These are phyloP conservation scores for Menidia beryllina DNA, from an alignment of 2,113 vertebrate genomes.

Conservation along the genomic window DNA sequence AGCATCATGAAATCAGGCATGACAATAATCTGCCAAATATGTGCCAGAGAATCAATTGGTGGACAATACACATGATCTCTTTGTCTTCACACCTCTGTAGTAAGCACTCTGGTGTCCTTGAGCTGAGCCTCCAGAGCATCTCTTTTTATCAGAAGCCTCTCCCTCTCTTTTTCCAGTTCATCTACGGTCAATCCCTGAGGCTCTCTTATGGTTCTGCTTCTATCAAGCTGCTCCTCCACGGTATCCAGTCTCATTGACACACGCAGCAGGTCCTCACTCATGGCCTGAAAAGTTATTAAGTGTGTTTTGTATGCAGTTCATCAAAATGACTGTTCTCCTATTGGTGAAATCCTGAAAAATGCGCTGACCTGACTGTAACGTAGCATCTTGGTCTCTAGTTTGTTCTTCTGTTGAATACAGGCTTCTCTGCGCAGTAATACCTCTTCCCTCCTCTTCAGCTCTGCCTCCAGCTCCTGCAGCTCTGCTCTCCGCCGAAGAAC, in stretches of 20 bases:
- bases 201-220: conserved; percentile 65
- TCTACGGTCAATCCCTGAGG: conserved; percentile 72
- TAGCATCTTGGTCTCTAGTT: conserved; percentile 88
- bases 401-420: conserved; percentile 85
- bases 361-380: conserved; percentile 87
- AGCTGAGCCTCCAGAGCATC: conserved; percentile 85
- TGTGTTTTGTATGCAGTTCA: too few relatives aligned
- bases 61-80: conserved; percentile 8
- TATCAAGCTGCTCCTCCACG: conserved; percentile 86
- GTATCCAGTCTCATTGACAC: conserved; percentile 83
- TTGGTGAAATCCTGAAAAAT: background rate
- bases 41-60: background rate
- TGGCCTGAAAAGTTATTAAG: conserved; percentile 72
- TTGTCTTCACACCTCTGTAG: conserved; percentile 82
- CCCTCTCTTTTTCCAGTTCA: conserved; percentile 84
- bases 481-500: conserved; percentile 85
- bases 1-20: background rate
- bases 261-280: conserved; percentile 85
- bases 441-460: conserved; percentile 87
- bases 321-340: too few relatives aligned
- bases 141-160: conserved; percentile 82
- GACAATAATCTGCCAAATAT: conserved; percentile 6
- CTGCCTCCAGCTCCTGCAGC: conserved; percentile 86
- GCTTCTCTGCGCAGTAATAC: conserved; percentile 85
- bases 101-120: conserved; percentile 83